A percentile compares a stretch with the other conserved stretches of the same genome.
phyloP scores from a whole-genome alignment of 1,140 invertebrate species.

The Coelopa frigida region DNA sequence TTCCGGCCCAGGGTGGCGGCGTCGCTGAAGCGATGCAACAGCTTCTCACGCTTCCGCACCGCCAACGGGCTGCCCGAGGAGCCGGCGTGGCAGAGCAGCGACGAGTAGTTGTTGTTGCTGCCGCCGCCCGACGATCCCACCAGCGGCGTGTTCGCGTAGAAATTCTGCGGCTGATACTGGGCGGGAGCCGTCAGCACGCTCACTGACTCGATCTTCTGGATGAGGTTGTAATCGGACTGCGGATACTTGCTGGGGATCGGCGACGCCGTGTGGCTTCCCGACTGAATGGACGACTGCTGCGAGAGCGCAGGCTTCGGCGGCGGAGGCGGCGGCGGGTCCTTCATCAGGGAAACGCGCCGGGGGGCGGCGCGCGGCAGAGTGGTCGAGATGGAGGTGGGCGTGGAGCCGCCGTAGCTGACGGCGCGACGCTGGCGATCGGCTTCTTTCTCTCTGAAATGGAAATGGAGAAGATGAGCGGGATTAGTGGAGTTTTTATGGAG shows the following conservation, averaged over 20 bases:
- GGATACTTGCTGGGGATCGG: slow-evolving; percentile 36
- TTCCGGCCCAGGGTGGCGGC: slow-evolving; percentile 42
- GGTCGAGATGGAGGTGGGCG: slow-evolving; percentile 17
- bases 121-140: slow-evolving; percentile 13
- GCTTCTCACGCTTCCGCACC: slow-evolving; percentile 39
- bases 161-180: slow-evolving; percentile 39
- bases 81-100: slow-evolving; percentile 35
- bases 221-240: slow-evolving; percentile 41
- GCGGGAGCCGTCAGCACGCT: slow-evolving; percentile 32
- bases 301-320: slow-evolving; percentile 36
- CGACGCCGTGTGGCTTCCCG: slow-evolving; percentile 7
- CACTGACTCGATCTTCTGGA: slow-evolving; percentile 39
- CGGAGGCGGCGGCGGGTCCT: slow-evolving; percentile 40
- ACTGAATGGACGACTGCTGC: slow-evolving; percentile 18
- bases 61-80: slow-evolving; percentile 35
- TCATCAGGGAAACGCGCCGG: slow-evolving; percentile 37
- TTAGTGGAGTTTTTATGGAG: neutral
- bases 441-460: slow-evolving; percentile 36
- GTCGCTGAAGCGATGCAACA: slow-evolving; percentile 42
- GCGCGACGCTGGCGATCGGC: slow-evolving; percentile 41
- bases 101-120: slow-evolving; percentile 35
- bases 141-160: slow-evolving; percentile 33
- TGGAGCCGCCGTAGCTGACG: slow-evolving; percentile 30
- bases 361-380: slow-evolving; percentile 39
- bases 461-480: neutral